Base-by-base conservation (phyloP, 2,113 vertebrate genomes). In the Caloenas nicobarica region DNA sequence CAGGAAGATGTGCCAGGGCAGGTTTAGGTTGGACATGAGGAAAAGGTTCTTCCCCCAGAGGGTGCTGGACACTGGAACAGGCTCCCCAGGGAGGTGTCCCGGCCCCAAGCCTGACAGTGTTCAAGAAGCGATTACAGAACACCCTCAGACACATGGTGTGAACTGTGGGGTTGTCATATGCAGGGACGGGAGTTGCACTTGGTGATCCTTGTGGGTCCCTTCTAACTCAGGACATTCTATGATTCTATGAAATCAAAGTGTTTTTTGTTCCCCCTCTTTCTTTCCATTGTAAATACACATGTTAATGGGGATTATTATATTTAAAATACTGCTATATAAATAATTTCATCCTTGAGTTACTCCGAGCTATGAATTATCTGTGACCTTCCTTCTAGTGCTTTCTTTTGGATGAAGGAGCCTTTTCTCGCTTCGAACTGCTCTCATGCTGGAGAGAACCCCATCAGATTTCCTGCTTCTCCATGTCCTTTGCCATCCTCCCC, bases 241-340 rank as follows among this genome's bases (percentile, higher is more conserved):
- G 44, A 46, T 19, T 46, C 44, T 46, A 46, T 18, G 44, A 46
- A 46, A 69, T 36, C 9, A 57, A 66, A 56, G 6, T 34, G 10
- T 16, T 17, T 70, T 46, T 80, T 19, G 5, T 71, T 60, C 12
- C 9, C 15, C 3, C 3, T 57, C 9, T 31, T 57, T 34, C 28
- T 81, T 70, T 73, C 22, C 19, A 18, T 68, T 14, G 77, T 21
- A 24, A 29, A 21, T 12, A 65, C 11, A 24, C 34, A 21, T 23
- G 89, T 70, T 58, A 94, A 40, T 33, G 11, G 13, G 26, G 24
- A 88, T 2, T 26, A 65, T 56, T 68, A 33, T 60, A 12, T 10
- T 71, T n/a, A 86, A 90, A 95, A 93, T 70, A 56, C 28, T 46
- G 29, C 60, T 38, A 12, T 44, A 38, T 34, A 66, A 36, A 68